Conservation (phyloP, 2,888 invertebrate species). For the Pammene aurita region DNA sequence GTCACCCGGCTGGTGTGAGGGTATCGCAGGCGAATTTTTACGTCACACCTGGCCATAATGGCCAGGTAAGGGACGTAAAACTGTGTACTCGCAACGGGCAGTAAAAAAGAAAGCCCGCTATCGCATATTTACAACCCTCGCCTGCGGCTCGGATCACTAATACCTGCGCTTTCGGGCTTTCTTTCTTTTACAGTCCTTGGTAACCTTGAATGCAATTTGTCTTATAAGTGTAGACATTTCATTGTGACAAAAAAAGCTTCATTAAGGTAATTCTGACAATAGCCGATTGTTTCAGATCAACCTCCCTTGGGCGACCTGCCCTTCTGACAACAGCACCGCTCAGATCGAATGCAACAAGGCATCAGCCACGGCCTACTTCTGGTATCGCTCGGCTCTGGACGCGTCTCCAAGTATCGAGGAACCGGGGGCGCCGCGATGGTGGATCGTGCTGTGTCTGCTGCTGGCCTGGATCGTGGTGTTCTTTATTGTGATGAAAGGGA, state of each 20-base stretch:
- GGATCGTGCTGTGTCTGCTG: constrained; percentile 94
- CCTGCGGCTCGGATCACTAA: no score
- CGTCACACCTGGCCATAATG: no score
- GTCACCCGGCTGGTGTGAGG: no score
- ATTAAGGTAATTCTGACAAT: not conserved
- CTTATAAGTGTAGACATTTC: no score
- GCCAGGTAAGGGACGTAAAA: no score
- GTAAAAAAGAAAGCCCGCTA: no score
- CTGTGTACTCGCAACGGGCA: no score
- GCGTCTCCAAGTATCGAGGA: constrained; percentile 93
- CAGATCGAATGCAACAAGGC: constrained; percentile 91
- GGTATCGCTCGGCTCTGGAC: constrained; percentile 95
- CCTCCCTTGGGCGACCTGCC: constrained; percentile 94
- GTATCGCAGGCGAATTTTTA: no score
- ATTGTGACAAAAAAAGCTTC: not conserved
- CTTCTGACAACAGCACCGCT: constrained; percentile 86
- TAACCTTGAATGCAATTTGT: no score
- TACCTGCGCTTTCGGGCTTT: no score
- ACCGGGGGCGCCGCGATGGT: constrained; percentile 94
- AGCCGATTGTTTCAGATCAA: constrained; percentile 82
- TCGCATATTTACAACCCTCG: no score
- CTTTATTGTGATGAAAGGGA: constrained; percentile 98
- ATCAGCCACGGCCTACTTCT: constrained; percentile 95
- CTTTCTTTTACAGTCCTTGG: no score
- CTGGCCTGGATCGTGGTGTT: constrained; percentile 96